Base-by-base conservation (phyloP, 30 jellyfish, hydroid and myxozoan species). In the Nemopilema nomurai region DNA sequence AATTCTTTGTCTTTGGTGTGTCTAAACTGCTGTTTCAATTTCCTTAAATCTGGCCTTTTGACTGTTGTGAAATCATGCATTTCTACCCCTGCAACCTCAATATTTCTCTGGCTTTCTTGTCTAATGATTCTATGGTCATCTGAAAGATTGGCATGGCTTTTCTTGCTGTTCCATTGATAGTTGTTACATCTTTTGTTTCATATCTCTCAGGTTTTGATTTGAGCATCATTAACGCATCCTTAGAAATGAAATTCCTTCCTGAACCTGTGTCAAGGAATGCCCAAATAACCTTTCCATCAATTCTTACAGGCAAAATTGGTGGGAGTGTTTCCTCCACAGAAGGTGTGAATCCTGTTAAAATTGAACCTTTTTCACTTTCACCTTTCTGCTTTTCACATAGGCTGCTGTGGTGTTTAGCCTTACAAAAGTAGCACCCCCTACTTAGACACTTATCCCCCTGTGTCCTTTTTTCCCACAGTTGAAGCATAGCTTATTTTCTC, bases 371-470 rank as follows among this genome's bases (percentile, higher is more conserved):
- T 51, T 52, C 62, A 76, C 51, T 52, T 76, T 62, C 28, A 69
- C 57, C 57, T 32, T 4, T 27, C 63, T 70, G 81, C 87, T 62
- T 77, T 0, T 77, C 87, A 49, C 87, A 77, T 26, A 77, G 63
- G 53, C 87, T 77, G 63, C 77, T 77, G 78, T 77, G 87, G 53
- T 77, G 87, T 52, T 76, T 76, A 20, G 78, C 76, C 41, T 76
- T 76, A 33, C 83, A 29, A 32, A 27, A 32, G 68, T 72, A 72
- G 67, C 83, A 72, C 67, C 83, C 83, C 52, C 68, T 29, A 33
- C 83, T 72, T 28, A 20, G 69, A 73, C 83, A 73, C 57, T 73
- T 41, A 64, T 64, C 74, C 74, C 74, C 74, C 74, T 64, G 74
- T 64, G 74, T 64, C 74, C 74, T 1, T 64, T 64, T 64, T 64